Base-by-base conservation (phyloP, 2,113 vertebrate genomes). In the Rhinoderma darwinii region DNA sequence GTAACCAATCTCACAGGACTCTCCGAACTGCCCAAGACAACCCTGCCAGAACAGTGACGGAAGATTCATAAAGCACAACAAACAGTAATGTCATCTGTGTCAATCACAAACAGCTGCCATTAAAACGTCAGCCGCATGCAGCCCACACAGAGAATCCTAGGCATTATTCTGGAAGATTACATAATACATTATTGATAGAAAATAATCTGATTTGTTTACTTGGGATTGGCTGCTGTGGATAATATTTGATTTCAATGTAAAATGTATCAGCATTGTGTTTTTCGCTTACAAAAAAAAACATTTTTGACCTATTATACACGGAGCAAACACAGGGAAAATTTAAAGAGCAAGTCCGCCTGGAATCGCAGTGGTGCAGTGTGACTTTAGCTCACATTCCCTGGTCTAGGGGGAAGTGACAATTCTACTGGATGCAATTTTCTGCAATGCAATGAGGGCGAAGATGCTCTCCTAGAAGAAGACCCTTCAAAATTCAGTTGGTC, bases 41-140 rank as follows among this genome's bases (percentile, higher is more conserved):
- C 14, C 43, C 41, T 50, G 25, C 63, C 47, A 30, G 50, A 72
- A 35, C 7, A 63, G 15, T 30, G 41, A 54, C 9, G 11, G 44
- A 51, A 20, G 18, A 20, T 11, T 78, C 27, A 78, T 54, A 54
- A 54, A 47, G 72, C 17, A 47, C 41, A 50, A 50, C 43, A 68
- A 41, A 70, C 44, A 43, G 43, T 50, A 83, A 70, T 83, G 61
- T 44, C 41, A 70, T 70, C 44, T 35, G 15, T 83, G 81, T 83
- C 81, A 83, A 35, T 70, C 63, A 72, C 30, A 18, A 35, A 15
- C 41, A 35, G 30, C 75, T 78, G 75, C 27, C 9, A 35, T 54
- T 35, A 54, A 11, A 51, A 18, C 30, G 41, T 5, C 32, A 70
- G 32, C 18, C 32, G 18, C 66, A 18, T 37, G 66, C 66, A 37